Conservation (phyloP, 2,888 invertebrate species). For the Agrilus cyanescens region DNA sequence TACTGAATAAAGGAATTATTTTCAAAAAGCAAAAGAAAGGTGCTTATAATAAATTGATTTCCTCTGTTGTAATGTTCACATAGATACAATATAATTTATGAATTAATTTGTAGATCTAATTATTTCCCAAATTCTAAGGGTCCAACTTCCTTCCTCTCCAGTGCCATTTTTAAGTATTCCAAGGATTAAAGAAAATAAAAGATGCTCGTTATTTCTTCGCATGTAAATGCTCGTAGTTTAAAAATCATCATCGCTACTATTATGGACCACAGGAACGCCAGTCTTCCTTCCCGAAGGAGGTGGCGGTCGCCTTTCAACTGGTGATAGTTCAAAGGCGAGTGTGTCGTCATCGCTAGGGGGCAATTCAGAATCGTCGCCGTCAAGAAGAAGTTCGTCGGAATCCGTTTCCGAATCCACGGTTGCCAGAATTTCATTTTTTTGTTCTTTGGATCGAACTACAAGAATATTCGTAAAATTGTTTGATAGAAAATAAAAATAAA, state of each 20-base stretch:
- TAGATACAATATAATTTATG: too few species aligned
- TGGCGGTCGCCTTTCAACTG: slow-evolving; percentile 22
- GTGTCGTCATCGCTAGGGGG: slow-evolving; percentile 33
- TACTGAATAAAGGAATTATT: too few species aligned
- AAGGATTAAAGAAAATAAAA: too few species aligned
- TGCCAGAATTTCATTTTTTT: neutral
- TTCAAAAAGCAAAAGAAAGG: too few species aligned
- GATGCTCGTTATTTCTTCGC: neutral
- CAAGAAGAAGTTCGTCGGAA: slow-evolving; percentile 32
- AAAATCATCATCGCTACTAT: slow-evolving; percentile 32
- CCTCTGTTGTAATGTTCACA: too few species aligned
- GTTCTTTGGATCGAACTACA: neutral
- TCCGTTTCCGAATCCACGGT: slow-evolving; percentile 25
- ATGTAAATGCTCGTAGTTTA: slow-evolving; percentile 11
- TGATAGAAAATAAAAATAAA: too few species aligned
- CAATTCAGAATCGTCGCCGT: slow-evolving; percentile 33
- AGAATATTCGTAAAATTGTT: neutral
- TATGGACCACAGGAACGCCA: slow-evolving; percentile 25
- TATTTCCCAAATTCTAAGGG: too few species aligned
- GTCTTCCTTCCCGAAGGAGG: slow-evolving; percentile 27
- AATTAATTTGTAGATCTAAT: too few species aligned
- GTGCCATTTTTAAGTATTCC: too few species aligned
- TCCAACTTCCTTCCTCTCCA: too few species aligned
- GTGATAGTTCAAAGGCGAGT: slow-evolving; percentile 30
- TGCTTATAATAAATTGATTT: too few species aligned